A percentile compares a stretch with the other conserved stretches of the same genome.
Evolutionary conservation across 2,888 invertebrate species (phyloP).

Genomic region (Chrysotoxum bicinctum): DNA sequence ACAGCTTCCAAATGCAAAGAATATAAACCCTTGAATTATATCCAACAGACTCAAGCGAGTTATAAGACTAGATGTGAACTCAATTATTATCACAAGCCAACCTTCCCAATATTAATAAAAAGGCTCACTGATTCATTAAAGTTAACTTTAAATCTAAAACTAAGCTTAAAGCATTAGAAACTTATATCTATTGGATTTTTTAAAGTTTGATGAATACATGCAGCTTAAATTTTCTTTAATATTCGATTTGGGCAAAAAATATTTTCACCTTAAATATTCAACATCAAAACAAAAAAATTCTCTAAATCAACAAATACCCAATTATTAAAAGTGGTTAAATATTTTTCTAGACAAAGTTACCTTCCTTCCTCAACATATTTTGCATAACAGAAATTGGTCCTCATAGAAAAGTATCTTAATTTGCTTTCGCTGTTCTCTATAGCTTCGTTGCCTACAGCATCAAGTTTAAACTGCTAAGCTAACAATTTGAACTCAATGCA

Average conservation of each 20-base stretch:
- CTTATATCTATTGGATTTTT: background rate
- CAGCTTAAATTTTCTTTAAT: background rate
- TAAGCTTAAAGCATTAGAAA: background rate
- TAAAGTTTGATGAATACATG: background rate
- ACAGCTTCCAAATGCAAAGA: too few relatives aligned
- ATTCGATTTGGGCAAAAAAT: background rate
- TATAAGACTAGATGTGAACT: too few relatives aligned
- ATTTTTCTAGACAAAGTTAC: slow-evolving; percentile 5
- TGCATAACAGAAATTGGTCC: slow-evolving; percentile 26
- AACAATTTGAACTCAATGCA: slow-evolving; percentile 42
- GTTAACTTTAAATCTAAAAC: too few relatives aligned
- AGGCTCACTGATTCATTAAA: too few relatives aligned
- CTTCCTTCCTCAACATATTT: slow-evolving; percentile 13
- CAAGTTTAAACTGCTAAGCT: slow-evolving; percentile 46
- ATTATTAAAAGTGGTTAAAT: background rate
- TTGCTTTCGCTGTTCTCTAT: slow-evolving; percentile 1
- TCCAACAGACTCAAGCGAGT: too few relatives aligned
- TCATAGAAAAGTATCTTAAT: slow-evolving; percentile 15
- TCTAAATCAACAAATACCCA: background rate
- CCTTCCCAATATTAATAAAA: too few relatives aligned
- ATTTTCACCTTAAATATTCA: background rate
- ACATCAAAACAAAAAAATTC: background rate
- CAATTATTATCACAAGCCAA: too few relatives aligned
- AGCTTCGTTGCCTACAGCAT: slow-evolving; percentile 13
- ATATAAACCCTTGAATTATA: too few relatives aligned